Evolutionary conservation across 2,888 invertebrate genomes (phyloP).

Genomic region (Eristalis intricaria): DNA sequence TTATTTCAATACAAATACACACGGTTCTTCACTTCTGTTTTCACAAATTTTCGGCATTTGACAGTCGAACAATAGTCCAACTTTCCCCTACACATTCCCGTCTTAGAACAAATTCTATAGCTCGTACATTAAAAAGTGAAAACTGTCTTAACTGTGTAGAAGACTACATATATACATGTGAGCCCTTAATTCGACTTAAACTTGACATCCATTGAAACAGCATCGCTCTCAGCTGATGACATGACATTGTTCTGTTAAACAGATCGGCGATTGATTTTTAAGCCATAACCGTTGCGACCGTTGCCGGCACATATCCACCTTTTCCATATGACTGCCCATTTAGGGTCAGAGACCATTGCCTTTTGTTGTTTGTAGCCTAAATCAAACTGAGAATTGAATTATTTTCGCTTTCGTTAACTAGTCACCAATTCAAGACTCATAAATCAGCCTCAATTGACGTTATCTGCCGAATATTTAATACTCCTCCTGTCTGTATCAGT

Average conservation of each 20-base stretch:
- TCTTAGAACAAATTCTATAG: background rate
- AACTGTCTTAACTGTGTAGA: background rate
- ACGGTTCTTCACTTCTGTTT: background rate
- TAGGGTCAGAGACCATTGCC: constrained; percentile 55
- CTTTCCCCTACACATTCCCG: background rate
- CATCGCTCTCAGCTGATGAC: background rate
- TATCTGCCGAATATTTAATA: constrained; percentile 51
- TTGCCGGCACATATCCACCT: constrained; percentile 3
- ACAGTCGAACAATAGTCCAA: background rate
- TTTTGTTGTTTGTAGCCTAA: constrained; percentile 50
- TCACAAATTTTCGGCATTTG: background rate
- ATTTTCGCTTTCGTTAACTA: constrained; percentile 26
- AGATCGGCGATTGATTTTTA: background rate
- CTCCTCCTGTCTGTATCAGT: too few species aligned
- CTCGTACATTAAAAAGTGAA: background rate
- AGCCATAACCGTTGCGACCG: constrained; percentile 30
- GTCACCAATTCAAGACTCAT: constrained; percentile 26
- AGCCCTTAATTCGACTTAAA: background rate
- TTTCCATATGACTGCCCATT: constrained; percentile 24
- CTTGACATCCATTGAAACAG: background rate
- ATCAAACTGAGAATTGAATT: constrained; percentile 42
- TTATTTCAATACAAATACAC: too few species aligned
- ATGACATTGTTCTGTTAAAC: background rate
- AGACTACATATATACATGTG: background rate
- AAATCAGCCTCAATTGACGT: constrained; percentile 51